phyloP scores from a whole-genome alignment of 1,140 invertebrate species.

The Drosophila gunungcola region DNA sequence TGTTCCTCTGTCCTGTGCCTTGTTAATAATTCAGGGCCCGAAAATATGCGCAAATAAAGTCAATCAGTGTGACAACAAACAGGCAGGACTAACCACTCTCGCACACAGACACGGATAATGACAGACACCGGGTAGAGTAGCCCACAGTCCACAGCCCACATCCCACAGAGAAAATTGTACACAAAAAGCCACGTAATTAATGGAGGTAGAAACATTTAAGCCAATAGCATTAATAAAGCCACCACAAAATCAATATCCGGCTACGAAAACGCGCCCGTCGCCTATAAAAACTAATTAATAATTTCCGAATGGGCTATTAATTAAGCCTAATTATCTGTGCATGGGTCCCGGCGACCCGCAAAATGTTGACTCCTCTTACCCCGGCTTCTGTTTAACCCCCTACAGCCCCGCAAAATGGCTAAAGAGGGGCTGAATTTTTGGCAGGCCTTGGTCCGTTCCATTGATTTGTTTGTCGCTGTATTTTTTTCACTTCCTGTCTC shows the following conservation, averaged over 20 bases:
- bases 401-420: neutral
- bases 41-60: conserved; percentile 81
- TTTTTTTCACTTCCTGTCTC: conserved; percentile 12
- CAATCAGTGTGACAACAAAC: conserved; percentile 78
- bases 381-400: conserved; percentile 30
- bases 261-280: conserved; percentile 84
- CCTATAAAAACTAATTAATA: conserved; percentile 85
- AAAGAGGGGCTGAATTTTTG: conserved; percentile 7
- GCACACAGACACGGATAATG: conserved; percentile 16
- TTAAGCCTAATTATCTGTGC: conserved; percentile 85
- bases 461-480: conserved; percentile 57
- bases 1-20: conserved; percentile 19
- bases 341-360: conserved; percentile 74
- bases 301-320: conserved; percentile 85
- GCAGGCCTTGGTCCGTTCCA: conserved; percentile 15
- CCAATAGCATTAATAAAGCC: conserved; percentile 85
- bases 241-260: conserved; percentile 85
- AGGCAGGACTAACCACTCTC: conserved; percentile 52
- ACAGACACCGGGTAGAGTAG: conserved; percentile 7
- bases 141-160: conserved; percentile 45
- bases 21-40: conserved; percentile 71
- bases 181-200: conserved; percentile 84
- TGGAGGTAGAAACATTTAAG: conserved; percentile 84
- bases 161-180: conserved; percentile 59
- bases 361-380: conserved; percentile 62